Base-by-base conservation (phyloP, 2,113 vertebrate species). In the Antechinus flavipes region DNA sequence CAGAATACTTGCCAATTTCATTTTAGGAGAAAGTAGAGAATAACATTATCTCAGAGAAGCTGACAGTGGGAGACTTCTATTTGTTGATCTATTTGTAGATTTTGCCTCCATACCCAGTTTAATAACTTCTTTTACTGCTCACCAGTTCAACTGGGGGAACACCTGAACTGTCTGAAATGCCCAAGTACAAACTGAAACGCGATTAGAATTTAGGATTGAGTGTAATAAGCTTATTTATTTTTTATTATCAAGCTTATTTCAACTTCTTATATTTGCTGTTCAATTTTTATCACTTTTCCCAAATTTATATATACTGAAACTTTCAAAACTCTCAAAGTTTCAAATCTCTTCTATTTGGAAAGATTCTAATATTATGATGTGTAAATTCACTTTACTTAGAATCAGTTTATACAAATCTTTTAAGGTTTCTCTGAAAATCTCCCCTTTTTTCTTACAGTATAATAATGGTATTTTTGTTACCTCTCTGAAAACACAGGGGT, bases 1-100 rank as follows among this genome's bases (percentile, higher is more conserved):
- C 61, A 50, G 55, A 55, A 50, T 25, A 53, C 11, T 91, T 90
- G 84, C 27, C 46, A 22, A 25, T 95, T 93, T 94, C 95, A 35
- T 8, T 19, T 50, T 90, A 52, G 8, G 8, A 53, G n/a, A 94
- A 6, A 24, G 5, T 8, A 0, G 1, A 27, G 23, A 54, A 91
- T 16, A 89, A 89, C 35, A 61, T 2, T 8, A 92, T 0, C 0
- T 54, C 91, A 91, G 46, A 24, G 61, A 92, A 3, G 53, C 9
- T 5, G 35, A 9, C 25, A 53, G 54, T 56, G 46, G 22, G 84
- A 95, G 27, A 10, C 0, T 16, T 84, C 35, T 6, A 76, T 27
- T 23, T 89, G 8, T 84, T 23, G 0, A 76, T 76, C 35, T 19
- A 11, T 49, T 49, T 52, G 50, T 52, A 52, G 50, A 52, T 52